A percentile compares a stretch with the other conserved stretches of the same genome.
These are phyloP conservation scores for Cosmia pyralina DNA, from an alignment of 2,888 invertebrate species.

Conservation along the genomic window DNA sequence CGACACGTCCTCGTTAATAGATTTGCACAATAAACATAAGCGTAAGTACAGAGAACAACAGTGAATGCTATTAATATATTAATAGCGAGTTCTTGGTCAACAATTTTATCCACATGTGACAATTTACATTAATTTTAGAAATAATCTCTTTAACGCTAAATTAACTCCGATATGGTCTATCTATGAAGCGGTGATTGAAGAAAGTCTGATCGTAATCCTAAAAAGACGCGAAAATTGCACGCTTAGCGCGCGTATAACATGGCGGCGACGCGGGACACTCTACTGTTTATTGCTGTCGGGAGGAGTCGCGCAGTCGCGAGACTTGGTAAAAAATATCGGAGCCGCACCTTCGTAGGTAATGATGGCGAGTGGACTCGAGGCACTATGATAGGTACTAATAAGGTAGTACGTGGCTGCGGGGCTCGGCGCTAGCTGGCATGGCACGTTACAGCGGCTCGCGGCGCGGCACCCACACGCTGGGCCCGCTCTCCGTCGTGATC, in stretches of 20 bases:
- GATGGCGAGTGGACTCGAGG: constrained; percentile 73
- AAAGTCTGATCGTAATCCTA: constrained; percentile 73
- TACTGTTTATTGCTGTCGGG: constrained; percentile 52
- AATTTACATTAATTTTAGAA: constrained; percentile 77
- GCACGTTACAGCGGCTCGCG: constrained; percentile 97
- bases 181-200: constrained; percentile 80
- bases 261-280: constrained; percentile 44
- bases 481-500: constrained; percentile 98
- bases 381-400: constrained; percentile 75
- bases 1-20: constrained; percentile 75
- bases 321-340: constrained; percentile 63
- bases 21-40: constrained; percentile 84
- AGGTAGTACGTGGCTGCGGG: constrained; percentile 41
- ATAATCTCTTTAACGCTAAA: constrained; percentile 75
- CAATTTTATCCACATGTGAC: constrained; percentile 79
- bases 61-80: constrained; percentile 79
- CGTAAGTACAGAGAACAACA: constrained; percentile 78
- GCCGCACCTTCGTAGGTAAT: constrained; percentile 56
- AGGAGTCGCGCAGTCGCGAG: constrained; percentile 30
- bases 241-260: constrained; percentile 53
- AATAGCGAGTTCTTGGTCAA: constrained; percentile 80
- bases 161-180: constrained; percentile 76
- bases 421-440: constrained; percentile 29
- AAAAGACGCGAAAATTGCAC: constrained; percentile 64
- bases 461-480: constrained; percentile 98